Conservation (phyloP, 2,113 vertebrate genomes). For the Carettochelys insculpta region DNA sequence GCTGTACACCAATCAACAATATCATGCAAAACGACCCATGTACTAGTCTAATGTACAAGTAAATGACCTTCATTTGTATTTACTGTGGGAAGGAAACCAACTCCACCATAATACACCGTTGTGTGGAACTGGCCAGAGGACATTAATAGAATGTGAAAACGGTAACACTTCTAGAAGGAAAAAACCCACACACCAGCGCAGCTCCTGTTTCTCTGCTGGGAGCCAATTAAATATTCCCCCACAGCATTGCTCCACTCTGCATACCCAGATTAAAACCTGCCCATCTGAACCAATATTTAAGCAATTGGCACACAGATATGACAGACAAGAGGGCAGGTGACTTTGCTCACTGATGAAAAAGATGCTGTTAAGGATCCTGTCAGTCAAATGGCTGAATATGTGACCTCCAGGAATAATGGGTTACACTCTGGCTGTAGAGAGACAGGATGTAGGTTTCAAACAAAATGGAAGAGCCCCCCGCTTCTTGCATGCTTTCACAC, state of each 20-base stretch:
- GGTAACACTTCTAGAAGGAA: conserved; percentile 61
- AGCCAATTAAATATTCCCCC: conserved; percentile 75
- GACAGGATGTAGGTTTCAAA: conserved; percentile 25
- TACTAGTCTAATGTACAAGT: conserved; percentile 58
- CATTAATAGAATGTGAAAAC: conserved; percentile 71
- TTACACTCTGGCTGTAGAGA: neutral
- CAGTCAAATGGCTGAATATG: neutral
- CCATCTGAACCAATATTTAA: conserved; percentile 66
- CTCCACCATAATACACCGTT: conserved; percentile 40
- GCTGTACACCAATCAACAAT: conserved; percentile 73
- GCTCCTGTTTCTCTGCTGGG: conserved; percentile 69
- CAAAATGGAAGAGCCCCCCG: neutral
- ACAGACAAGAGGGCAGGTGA: conserved; percentile 43
- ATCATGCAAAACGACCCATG: conserved; percentile 71
- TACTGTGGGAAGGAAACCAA: conserved; percentile 70
- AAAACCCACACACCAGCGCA: conserved; percentile 18
- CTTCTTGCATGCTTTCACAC: neutral
- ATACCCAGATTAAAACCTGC: conserved; percentile 68
- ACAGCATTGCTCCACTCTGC: conserved; percentile 52
- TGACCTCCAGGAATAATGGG: conserved; percentile 17
- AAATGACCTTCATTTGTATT: conserved; percentile 70
- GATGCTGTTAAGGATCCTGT: conserved; percentile 41
- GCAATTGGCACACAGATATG: conserved; percentile 53
- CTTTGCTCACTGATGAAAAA: conserved; percentile 52
- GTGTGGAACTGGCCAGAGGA: conserved; percentile 74